Percentiles rank a stretch among this genome's conserved stretches.
phyloP scores from a whole-genome alignment of 2,113 vertebrate species.

The Daubentonia madagascariensis region DNA sequence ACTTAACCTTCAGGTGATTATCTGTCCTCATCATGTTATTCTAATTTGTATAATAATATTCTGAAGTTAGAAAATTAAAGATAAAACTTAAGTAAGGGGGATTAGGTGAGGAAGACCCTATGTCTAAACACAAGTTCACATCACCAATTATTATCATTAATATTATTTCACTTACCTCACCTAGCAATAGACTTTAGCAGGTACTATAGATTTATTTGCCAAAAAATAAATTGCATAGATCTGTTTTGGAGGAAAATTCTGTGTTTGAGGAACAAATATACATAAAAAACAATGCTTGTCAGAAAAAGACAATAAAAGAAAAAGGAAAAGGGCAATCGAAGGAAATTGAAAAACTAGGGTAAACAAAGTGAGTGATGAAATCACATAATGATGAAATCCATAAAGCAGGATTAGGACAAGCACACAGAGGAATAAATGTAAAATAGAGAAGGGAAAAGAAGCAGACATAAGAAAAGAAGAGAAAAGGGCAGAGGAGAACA shows the following conservation, averaged over 20 bases:
- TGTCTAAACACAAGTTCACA: conserved; percentile 14
- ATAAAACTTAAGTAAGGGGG: conserved; percentile 7
- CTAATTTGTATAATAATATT: conserved; percentile 8
- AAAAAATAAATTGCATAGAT: background rate
- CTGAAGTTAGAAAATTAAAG: conserved; percentile 46
- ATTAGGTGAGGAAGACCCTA: background rate
- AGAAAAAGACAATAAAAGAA: background rate
- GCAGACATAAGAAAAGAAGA: background rate
- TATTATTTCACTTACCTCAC: conserved; percentile 9
- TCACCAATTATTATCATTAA: conserved; percentile 12
- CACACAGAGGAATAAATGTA: background rate
- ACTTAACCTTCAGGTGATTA: conserved; percentile 31
- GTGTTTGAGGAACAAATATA: background rate
- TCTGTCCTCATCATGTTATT: conserved; percentile 55
- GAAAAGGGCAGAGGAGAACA: background rate
- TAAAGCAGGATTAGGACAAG: background rate
- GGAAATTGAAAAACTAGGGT: background rate
- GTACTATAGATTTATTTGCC: background rate
- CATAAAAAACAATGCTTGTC: background rate
- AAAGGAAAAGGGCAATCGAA: background rate
- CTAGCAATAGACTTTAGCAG: background rate
- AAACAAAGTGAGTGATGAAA: conserved; percentile 11
- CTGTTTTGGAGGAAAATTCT: conserved; percentile 18
- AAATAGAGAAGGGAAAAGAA: background rate
- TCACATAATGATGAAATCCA: conserved; percentile 6